Evolutionary conservation across 2,113 vertebrate species (phyloP).

Genomic region (Nothoprocta pentlandii): DNA sequence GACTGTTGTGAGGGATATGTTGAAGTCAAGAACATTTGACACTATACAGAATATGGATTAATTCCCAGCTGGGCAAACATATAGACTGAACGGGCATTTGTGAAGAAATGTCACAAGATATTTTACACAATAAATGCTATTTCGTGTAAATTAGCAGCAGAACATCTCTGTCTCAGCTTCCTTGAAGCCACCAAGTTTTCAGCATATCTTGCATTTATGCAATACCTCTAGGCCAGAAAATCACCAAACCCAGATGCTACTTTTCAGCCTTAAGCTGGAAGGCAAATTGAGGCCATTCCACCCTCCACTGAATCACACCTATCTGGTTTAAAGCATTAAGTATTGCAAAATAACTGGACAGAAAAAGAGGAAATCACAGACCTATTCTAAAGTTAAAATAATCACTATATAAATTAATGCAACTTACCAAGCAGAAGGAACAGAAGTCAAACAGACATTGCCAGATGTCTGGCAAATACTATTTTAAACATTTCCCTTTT

Average conservation of each 20-base stretch:
- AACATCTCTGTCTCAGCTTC: constrained; percentile 2
- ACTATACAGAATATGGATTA: background rate
- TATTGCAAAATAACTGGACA: background rate
- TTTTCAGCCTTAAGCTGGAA: background rate
- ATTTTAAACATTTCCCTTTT: background rate
- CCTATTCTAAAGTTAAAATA: background rate
- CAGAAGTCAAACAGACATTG: background rate
- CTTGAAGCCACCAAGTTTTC: background rate
- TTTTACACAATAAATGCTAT: background rate
- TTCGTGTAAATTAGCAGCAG: background rate
- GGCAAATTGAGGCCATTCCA: background rate
- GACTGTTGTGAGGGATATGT: too few relatives aligned
- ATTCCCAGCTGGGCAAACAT: background rate
- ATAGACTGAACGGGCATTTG: background rate
- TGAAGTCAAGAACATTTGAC: background rate
- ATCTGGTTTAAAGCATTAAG: background rate
- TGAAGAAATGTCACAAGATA: background rate
- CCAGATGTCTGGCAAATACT: background rate
- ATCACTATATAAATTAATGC: background rate
- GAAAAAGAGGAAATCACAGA: background rate
- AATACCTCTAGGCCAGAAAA: background rate
- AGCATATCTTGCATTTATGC: background rate
- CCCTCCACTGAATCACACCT: background rate
- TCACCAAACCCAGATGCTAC: background rate
- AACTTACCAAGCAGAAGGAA: background rate